Conservation (phyloP, 2,113 vertebrate genomes). For the Ammodytes marinus region DNA sequence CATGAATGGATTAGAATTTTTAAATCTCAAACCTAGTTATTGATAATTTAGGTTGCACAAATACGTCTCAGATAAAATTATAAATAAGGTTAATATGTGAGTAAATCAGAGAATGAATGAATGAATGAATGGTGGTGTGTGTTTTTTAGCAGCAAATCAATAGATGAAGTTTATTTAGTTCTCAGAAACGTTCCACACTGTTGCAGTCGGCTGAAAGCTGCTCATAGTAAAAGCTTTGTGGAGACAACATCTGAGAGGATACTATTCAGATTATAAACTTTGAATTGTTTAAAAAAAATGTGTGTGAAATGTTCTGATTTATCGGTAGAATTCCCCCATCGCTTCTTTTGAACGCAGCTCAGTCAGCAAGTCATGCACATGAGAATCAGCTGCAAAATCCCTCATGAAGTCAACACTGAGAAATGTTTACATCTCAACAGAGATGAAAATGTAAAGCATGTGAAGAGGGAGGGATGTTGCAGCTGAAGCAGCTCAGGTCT, state of each 20-base stretch:
- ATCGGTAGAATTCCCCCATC: neutral
- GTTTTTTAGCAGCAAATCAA: slow-evolving; percentile 2
- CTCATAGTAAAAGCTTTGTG: slow-evolving; percentile 29
- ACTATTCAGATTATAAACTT: neutral
- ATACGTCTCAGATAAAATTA: neutral
- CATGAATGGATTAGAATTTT: neutral
- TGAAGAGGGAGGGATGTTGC: slow-evolving; percentile 63
- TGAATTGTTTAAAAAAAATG: neutral
- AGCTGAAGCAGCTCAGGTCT: slow-evolving; percentile 47
- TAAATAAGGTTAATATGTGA: neutral
- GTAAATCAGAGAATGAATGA: slow-evolving; percentile 8
- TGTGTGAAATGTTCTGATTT: neutral
- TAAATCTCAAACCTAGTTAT: no score
- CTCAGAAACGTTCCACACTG: slow-evolving; percentile 54
- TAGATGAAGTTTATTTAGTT: neutral
- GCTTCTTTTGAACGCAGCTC: slow-evolving; percentile 34
- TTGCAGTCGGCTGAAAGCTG: slow-evolving; percentile 33
- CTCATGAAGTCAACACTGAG: slow-evolving; percentile 40
- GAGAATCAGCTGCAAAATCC: slow-evolving; percentile 81
- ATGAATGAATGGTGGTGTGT: neutral
- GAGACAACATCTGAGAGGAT: neutral
- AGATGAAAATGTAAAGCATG: neutral
- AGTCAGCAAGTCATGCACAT: slow-evolving; percentile 28
- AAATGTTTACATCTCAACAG: no score
- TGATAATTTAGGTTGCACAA: neutral